Conservation (phyloP, 2,113 vertebrate genomes). For the Platichthys flesus region DNA sequence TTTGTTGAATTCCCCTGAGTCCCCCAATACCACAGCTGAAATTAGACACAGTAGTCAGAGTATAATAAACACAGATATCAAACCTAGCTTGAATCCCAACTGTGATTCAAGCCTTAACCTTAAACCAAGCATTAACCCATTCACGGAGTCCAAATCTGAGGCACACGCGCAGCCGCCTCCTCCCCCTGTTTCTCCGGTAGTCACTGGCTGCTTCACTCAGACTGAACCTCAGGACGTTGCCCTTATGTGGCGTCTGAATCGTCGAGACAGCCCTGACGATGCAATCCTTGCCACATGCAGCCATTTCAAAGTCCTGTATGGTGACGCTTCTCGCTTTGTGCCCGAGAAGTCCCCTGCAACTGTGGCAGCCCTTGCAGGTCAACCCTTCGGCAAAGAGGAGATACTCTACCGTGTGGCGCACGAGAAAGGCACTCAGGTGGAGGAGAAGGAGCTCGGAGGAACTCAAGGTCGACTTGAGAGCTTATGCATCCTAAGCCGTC, state of each 20-base stretch:
- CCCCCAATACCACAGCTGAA: conserved; percentile 22
- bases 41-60: neutral
- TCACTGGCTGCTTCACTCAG: conserved; percentile 76
- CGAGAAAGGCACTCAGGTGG: conserved; percentile 92
- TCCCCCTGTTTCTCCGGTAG: neutral
- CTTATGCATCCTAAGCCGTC: conserved; percentile 87
- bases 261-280: conserved; percentile 64
- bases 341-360: conserved; percentile 70
- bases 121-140: conserved; percentile 8
- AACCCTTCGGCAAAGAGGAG: conserved; percentile 70
- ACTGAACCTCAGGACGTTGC: conserved; percentile 93
- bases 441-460: conserved; percentile 87
- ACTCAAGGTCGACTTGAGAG: conserved; percentile 81
- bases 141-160: neutral
- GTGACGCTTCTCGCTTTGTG: conserved; percentile 83
- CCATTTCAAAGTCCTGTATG: conserved; percentile 77
- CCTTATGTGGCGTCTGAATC: conserved; percentile 90
- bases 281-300: neutral
- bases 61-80: neutral
- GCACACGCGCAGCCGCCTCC: conserved; percentile 9
- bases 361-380: conserved; percentile 45
- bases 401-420: conserved; percentile 89
- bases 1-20: conserved; percentile 18
- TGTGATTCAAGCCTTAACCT: conserved; percentile 2
- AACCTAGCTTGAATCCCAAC: neutral